A percentile compares a stretch with the other conserved stretches of the same genome.
These are phyloP conservation scores for Labeo rohita DNA, from an alignment of 2,113 vertebrate genomes.

Conservation along the genomic window DNA sequence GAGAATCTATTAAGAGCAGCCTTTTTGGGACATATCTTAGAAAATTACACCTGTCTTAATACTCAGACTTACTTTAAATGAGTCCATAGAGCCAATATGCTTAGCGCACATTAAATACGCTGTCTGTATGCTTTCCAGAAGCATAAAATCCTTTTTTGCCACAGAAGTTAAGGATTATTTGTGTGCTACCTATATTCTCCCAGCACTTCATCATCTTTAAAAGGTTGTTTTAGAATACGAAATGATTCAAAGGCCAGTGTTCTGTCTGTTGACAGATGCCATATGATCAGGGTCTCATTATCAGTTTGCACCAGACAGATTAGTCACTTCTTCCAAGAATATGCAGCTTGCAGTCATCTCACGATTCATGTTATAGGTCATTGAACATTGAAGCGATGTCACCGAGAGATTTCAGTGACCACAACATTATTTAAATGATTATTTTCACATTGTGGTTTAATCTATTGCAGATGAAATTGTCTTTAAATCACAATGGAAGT, in stretches of 20 bases:
- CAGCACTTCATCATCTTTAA: conserved; percentile 39
- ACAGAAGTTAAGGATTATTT: conserved; percentile 48
- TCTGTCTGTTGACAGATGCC: conserved; percentile 40
- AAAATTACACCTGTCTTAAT: conserved; percentile 58
- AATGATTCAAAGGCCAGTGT: conserved; percentile 27
- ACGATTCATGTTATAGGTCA: conserved; percentile 14
- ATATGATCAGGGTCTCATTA: conserved; percentile 44
- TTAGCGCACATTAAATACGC: not conserved
- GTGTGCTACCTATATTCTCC: conserved; percentile 38
- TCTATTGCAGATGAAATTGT: not conserved
- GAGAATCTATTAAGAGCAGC: conserved; percentile 53
- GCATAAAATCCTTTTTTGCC: not conserved
- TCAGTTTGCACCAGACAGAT: conserved; percentile 7
- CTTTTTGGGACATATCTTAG: conserved; percentile 46
- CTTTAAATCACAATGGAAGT: not conserved
- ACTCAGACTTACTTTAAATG: conserved; percentile 55
- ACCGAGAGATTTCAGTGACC: not conserved
- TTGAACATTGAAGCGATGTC: not conserved
- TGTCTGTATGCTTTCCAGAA: conserved; percentile 41
- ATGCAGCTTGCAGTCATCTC: not conserved
- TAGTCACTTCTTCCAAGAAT: conserved; percentile 19
- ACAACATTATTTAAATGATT: not conserved
- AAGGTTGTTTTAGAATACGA: conserved; percentile 19
- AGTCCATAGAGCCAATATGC: conserved; percentile 52
- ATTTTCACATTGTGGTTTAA: not conserved